Evolutionary conservation across 1,140 invertebrate genomes (phyloP), one percentile per base, ranked within the genome.

Genomic region (Nephila pilipes): DNA sequence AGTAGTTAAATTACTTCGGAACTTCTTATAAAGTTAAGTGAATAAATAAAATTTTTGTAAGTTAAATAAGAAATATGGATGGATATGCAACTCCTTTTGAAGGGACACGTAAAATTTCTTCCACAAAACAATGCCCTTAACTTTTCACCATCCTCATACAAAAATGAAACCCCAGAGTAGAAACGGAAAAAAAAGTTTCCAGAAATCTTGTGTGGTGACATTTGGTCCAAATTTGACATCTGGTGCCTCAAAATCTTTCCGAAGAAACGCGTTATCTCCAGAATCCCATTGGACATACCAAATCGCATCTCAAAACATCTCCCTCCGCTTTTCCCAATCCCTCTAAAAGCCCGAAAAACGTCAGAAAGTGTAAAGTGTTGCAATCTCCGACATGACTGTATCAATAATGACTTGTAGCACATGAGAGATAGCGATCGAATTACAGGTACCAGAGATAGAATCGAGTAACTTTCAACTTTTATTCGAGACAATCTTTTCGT

Each of bases 221-320:
- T 81, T 81, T 81, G 80, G 80, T 55, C 38, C 22, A 81, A 81
- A 81, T 81, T 55, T 81, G 80, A 81, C 80, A 81, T 46, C 80
- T 81, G 80, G 36, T 55, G 80, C 80, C 36, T 81, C 25, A 55
- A 81, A 81, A 81, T 81, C n/a, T 81, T 81, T 81, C 46, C 22
- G 38, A n/a, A n/a, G 46, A 46, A 81, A 81, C 22, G 20, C 80
- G 46, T 54, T 46, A 46, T 81, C 46, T 29, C 10, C 38, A 8
- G 80, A 81, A 81, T 81, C 80, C 80, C 80, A 81, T 81, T 81
- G 80, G 80, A 81, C 80, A 81, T 55, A 46, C 80, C 80, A 81
- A 81, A 81, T 81, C 80, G 80, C 80, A 81, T 81, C 38, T 54
- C 38, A 46, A 81, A 25, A 81, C 38, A 81, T 81, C 80, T 81